Conservation (phyloP, 2,797 vertebrate genomes). For the Enteromius trimaculatus region DNA sequence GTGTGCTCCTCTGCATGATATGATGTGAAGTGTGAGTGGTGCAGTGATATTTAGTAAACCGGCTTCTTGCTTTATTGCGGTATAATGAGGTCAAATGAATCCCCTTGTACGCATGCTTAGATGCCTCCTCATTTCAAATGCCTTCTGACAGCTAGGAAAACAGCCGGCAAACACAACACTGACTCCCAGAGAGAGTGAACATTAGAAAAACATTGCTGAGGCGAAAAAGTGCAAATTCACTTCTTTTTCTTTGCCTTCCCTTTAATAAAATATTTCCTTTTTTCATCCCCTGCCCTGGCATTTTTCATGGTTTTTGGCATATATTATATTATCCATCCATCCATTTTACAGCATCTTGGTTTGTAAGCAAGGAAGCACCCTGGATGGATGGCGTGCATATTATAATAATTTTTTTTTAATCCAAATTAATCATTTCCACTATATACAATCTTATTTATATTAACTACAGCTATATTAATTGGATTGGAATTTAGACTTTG, state of each 20-base stretch:
- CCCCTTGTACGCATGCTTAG: constrained; percentile 96
- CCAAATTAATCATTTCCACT: background rate
- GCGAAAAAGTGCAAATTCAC: background rate
- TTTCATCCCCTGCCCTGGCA: background rate
- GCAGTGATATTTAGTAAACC: constrained; percentile 99
- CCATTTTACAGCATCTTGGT: background rate
- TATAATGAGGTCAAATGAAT: constrained; percentile 99
- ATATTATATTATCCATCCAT: background rate
- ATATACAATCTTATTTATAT: no score
- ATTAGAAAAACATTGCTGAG: constrained; percentile 45
- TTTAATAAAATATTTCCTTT: background rate
- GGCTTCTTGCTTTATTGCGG: constrained; percentile 97
- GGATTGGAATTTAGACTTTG: background rate
- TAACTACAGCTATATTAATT: no score
- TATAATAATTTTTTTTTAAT: background rate
- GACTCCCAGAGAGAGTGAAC: constrained; percentile 84
- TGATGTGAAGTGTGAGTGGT: constrained; percentile 91
- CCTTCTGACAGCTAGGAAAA: constrained; percentile 97
- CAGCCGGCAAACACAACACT: constrained; percentile 91
- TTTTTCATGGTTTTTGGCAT: background rate
- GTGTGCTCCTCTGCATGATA: constrained; percentile 88
- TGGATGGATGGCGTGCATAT: background rate
- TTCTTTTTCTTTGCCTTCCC: background rate
- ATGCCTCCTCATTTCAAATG: constrained; percentile 93
- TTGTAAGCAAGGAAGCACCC: background rate